These are phyloP conservation scores for Drosophila biarmipes DNA, from an alignment of 1,140 invertebrate genomes.

Conservation along the genomic window DNA sequence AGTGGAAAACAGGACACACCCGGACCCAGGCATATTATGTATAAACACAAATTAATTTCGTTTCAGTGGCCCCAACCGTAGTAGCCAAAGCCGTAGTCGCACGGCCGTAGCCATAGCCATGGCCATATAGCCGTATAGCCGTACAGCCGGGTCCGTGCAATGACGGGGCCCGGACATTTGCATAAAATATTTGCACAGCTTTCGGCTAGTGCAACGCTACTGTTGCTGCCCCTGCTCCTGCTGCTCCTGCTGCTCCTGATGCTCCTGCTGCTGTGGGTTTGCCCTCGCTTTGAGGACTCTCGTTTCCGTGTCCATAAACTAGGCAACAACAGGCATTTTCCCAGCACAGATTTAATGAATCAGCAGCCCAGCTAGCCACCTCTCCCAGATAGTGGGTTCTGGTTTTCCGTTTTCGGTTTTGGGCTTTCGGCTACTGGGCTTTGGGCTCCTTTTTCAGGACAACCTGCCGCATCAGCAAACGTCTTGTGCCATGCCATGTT, in stretches of 20 bases:
- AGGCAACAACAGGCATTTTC: slow-evolving; percentile 74
- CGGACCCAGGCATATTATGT: slow-evolving; percentile 80
- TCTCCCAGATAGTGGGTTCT: neutral
- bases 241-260: slow-evolving; percentile 8
- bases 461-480: slow-evolving; percentile 79
- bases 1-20: slow-evolving; percentile 50
- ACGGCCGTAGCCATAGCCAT: slow-evolving; percentile 23
- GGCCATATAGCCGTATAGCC: slow-evolving; percentile 32
- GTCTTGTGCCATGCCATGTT: slow-evolving; percentile 65
- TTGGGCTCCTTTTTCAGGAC: slow-evolving; percentile 32
- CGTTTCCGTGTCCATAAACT: slow-evolving; percentile 71
- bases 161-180: slow-evolving; percentile 78
- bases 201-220: slow-evolving; percentile 75
- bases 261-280: slow-evolving; percentile 42
- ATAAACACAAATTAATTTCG: slow-evolving; percentile 84
- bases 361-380: slow-evolving; percentile 40
- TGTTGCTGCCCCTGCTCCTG: slow-evolving; percentile 9
- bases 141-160: slow-evolving; percentile 57
- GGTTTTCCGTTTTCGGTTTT: neutral
- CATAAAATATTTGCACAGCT: slow-evolving; percentile 84
- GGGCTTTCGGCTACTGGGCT: slow-evolving; percentile 1
- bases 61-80: slow-evolving; percentile 82
- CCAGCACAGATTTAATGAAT: slow-evolving; percentile 74
- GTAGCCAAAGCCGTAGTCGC: slow-evolving; percentile 47
- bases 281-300: slow-evolving; percentile 61